Base-by-base conservation (phyloP, 2,113 vertebrate genomes). In the Heliornis fulica region DNA sequence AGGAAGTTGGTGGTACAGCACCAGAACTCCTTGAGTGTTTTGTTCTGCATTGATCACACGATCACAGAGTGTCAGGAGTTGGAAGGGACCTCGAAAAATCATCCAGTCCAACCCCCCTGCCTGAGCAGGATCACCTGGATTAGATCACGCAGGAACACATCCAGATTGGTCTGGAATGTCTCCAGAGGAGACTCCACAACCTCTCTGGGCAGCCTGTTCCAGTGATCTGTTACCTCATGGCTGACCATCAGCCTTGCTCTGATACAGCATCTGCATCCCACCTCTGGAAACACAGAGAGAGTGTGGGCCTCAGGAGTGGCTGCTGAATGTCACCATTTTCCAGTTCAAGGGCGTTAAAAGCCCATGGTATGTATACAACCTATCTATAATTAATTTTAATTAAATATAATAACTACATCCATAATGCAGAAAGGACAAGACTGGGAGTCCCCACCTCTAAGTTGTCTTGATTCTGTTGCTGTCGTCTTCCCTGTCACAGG, bases 1-100 rank as follows among this genome's bases (percentile, higher is more conserved):
- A 96, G 93, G 90, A 96, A 90, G 79, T 65, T 41, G 70, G 17
- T 54, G 8, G 71, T n/a, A 56, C 6, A 74, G 94, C 80, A 92
- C 41, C 68, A 74, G 46, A 90, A 40, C 50, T 89, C 71, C 59
- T 75, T 32, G 80, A 80, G 64, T 54, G 83, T 95, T 94, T 92
- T 90, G 83, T 86, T 90, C 75, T 34, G 41, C 87, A 87, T 63
- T 43, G n/a, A n/a, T n/a, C n/a, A n/a, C n/a, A n/a, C n/a, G n/a
- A n/a, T n/a, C n/a, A n/a, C n/a, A n/a, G n/a, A n/a, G n/a, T n/a
- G n/a, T n/a, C n/a, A n/a, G n/a, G n/a, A n/a, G n/a, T n/a, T n/a
- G n/a, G n/a, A n/a, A n/a, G n/a, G n/a, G n/a, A n/a, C n/a, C n/a
- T n/a, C n/a, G n/a, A n/a, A n/a, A n/a, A n/a, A n/a, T n/a, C n/a